phyloP scores from a whole-genome alignment of 2,888 invertebrate genomes.

The Drosophila eohydei region DNA sequence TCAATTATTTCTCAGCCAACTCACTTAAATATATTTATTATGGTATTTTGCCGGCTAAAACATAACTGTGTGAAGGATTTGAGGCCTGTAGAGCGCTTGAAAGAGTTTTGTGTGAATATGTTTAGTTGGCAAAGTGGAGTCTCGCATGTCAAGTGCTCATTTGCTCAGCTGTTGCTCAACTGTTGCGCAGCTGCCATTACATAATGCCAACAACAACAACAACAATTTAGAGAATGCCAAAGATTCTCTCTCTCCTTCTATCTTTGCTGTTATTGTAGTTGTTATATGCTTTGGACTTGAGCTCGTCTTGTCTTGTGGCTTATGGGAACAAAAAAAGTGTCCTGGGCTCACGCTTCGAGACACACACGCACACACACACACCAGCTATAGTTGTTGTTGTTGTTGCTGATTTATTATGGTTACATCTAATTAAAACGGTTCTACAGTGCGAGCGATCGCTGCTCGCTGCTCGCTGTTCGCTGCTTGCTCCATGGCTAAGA shows the following conservation, averaged over 20 bases:
- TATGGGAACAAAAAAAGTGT: slow-evolving; percentile 65
- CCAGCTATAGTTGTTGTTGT: slow-evolving; percentile 18
- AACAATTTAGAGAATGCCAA: slow-evolving; percentile 15
- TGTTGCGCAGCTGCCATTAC: slow-evolving; percentile 44
- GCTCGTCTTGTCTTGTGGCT: slow-evolving; percentile 59
- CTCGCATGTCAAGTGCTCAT: slow-evolving; percentile 68
- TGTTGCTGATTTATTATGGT: slow-evolving; percentile 75
- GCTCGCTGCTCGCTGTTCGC: slow-evolving; percentile 13
- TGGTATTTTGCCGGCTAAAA: neutral
- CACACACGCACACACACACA: slow-evolving; percentile 19
- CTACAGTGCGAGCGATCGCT: slow-evolving; percentile 54
- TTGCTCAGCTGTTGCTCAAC: slow-evolving; percentile 43
- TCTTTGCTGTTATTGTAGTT: slow-evolving; percentile 3
- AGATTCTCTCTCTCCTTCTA: neutral
- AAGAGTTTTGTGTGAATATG: slow-evolving; percentile 17
- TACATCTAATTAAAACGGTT: slow-evolving; percentile 79
- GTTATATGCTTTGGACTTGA: slow-evolving; percentile 30
- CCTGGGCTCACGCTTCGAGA: slow-evolving; percentile 54
- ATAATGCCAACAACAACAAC: slow-evolving; percentile 37
- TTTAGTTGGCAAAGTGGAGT: slow-evolving; percentile 45
- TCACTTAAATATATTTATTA: neutral
- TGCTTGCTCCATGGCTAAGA: slow-evolving; percentile 36
- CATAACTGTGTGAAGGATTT: slow-evolving; percentile 13
- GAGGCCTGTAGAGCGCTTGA: too few relatives aligned
- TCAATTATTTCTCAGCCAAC: neutral